Percentiles rank a stretch among this genome's conserved stretches.
Evolutionary conservation across 2,113 vertebrate genomes (phyloP).

Genomic region (Gila orcuttii): DNA sequence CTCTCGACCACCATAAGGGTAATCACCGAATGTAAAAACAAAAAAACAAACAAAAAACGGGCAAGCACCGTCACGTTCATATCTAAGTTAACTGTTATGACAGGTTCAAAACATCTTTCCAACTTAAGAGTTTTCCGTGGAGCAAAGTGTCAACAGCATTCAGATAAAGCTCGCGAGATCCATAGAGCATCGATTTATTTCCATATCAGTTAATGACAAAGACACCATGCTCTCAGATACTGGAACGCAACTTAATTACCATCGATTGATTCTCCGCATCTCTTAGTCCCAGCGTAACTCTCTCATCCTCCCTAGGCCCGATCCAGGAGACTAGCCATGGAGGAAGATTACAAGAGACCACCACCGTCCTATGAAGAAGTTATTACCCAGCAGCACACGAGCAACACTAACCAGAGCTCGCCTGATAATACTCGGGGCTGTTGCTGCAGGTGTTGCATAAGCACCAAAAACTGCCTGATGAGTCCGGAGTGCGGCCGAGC

Average conservation of each 20-base stretch:
- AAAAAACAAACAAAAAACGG: background rate
- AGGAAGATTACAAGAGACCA: conserved; percentile 31
- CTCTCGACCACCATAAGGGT: too few species aligned
- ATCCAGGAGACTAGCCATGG: conserved; percentile 46
- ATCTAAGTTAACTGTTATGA: conserved; percentile 28
- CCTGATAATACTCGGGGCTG: conserved; percentile 44
- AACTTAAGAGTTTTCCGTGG: conserved; percentile 3
- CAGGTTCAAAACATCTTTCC: conserved; percentile 32
- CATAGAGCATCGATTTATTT: conserved; percentile 52
- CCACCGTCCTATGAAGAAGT: conserved; percentile 34
- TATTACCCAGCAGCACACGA: conserved; percentile 51
- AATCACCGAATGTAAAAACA: background rate
- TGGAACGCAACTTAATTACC: conserved; percentile 49
- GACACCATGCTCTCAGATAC: conserved; percentile 48
- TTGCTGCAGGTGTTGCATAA: conserved; percentile 65
- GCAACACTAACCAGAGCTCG: conserved; percentile 7
- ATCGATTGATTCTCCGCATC: conserved; percentile 40
- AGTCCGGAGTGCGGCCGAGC: conserved; percentile 72
- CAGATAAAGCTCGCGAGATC: conserved; percentile 50
- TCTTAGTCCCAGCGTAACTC: background rate
- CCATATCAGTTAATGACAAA: conserved; percentile 58
- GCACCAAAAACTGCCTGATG: conserved; percentile 73
- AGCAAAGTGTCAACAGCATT: conserved; percentile 27
- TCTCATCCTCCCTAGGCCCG: conserved; percentile 35
- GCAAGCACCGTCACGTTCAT: background rate